These are phyloP conservation scores for Liparis tanakae DNA, from an alignment of 2,797 vertebrate species.

Conservation along the genomic window DNA sequence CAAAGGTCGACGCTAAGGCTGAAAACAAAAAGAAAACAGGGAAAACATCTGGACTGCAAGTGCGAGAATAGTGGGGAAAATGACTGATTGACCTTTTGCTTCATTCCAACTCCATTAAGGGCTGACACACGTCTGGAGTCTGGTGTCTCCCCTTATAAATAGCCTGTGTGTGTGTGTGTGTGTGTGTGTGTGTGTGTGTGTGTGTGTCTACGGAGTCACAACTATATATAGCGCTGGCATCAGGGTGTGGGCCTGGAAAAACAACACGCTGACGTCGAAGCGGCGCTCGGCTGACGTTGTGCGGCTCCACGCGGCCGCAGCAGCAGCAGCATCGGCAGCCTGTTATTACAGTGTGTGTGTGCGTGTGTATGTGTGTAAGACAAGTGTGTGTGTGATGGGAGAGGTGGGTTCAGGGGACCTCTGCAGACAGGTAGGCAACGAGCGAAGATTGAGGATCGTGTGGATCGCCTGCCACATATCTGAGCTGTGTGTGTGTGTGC, in stretches of 20 bases:
- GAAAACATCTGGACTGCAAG: constrained; percentile 5
- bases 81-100: constrained; percentile 45
- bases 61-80: constrained; percentile 41
- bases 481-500: constrained; percentile 18
- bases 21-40: constrained; percentile 4
- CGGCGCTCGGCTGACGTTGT: constrained; percentile 75
- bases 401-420: constrained; percentile 49
- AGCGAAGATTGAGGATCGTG: constrained; percentile 33
- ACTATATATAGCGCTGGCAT: constrained; percentile 82
- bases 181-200: constrained; percentile 17
- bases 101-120: constrained; percentile 43
- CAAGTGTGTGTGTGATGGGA: constrained; percentile 32
- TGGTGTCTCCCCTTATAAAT: constrained; percentile 71
- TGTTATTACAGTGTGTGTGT: constrained; percentile 73
- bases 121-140: constrained; percentile 82
- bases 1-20: constrained; percentile 9
- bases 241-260: constrained; percentile 86
- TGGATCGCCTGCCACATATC: neutral
- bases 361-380: constrained; percentile 26
- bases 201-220: constrained; percentile 47
- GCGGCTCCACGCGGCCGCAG: constrained; percentile 62
- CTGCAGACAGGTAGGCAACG: constrained; percentile 62
- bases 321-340: constrained; percentile 52
- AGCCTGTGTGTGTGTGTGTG: constrained; percentile 50
- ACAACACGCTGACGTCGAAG: constrained; percentile 82